Conservation (phyloP, 2,888 invertebrate species). For the Melieria picta region DNA sequence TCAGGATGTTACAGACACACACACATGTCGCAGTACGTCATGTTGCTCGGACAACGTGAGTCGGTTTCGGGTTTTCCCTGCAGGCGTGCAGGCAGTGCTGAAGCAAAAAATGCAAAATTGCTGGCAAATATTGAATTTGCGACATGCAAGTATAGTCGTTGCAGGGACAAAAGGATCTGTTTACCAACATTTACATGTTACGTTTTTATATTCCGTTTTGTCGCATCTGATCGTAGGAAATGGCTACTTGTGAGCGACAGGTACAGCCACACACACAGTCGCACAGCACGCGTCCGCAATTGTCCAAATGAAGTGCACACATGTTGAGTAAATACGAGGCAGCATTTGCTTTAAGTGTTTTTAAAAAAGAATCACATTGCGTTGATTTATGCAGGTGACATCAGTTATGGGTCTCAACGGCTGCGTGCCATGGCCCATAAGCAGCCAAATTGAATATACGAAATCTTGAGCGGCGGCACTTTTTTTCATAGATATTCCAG, state of each 20-base stretch:
- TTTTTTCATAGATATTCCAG: too few relatives aligned
- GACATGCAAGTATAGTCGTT: constrained; percentile 54
- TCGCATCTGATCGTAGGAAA: too few relatives aligned
- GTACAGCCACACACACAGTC: too few relatives aligned
- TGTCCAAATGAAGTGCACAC: constrained; percentile 50
- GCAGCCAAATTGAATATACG: too few relatives aligned
- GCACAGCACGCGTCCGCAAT: neutral
- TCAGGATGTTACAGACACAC: constrained; percentile 33
- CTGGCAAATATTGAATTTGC: constrained; percentile 64
- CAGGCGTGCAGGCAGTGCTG: neutral
- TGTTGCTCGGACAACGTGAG: constrained; percentile 6
- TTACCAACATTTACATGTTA: constrained; percentile 53
- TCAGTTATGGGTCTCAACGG: too few relatives aligned
- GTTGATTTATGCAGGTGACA: too few relatives aligned
- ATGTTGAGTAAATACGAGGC: constrained; percentile 50
- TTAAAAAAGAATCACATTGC: neutral
- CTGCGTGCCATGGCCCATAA: too few relatives aligned
- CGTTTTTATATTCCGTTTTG: too few relatives aligned
- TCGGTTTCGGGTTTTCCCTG: constrained; percentile 8
- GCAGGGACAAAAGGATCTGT: constrained; percentile 56
- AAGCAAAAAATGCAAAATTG: constrained; percentile 56
- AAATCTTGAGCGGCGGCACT: too few relatives aligned
- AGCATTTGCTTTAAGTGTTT: constrained; percentile 54
- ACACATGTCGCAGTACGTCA: neutral
- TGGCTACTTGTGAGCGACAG: too few relatives aligned